Base-by-base conservation (phyloP, 2,888 invertebrate species). In the Drosophila greeni region DNA sequence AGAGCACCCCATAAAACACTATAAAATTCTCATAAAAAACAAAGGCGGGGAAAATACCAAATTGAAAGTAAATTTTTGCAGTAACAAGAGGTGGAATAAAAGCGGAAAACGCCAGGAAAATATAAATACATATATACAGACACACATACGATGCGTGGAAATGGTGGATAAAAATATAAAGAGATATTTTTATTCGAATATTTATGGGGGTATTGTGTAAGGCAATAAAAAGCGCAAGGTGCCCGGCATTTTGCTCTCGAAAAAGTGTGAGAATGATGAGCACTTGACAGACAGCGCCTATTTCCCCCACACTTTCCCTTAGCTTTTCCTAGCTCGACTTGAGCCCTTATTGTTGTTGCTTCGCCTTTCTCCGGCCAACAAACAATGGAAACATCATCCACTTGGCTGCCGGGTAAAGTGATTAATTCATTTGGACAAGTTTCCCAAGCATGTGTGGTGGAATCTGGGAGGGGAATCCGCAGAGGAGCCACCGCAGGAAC, bases 341-440 rank as follows among this genome's bases (percentile, higher is more conserved):
- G 29, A 61, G 34, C 29, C 40, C 40, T 45, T 20, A 31, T 51
- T 51, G 49, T 49, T 31, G 4, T 23, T 14, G 40, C 40, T 5
- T 29, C 59, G 37, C 39, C 45, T 18, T 36, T 61, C 34, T 60
- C 24, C 34, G 48, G 42, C 36, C 48, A 65, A 43, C 58, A 45
- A 79, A 72, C 72, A 76, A 73, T 60, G 55, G 60, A 62, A 75
- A 69, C 79, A 75, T 76, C 81, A 77, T 59, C 78, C 81, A 77
- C 77, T 75, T 66, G 72, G 55, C 73, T 67, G 76, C 68, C 54
- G 70, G 66, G 57, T 75, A 80, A 81, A 81, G 84, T 84, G 81
- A 81, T 81, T 81, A 81, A 81, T 81, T 84, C 83, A 77, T 84
- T 84, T 82, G 84, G 75, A 80, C 81, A 84, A 81, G 74, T 75